Evolutionary conservation across 2,113 vertebrate genomes (phyloP), one percentile per base, ranked within the genome.

Genomic region (Colaptes auratus): DNA sequence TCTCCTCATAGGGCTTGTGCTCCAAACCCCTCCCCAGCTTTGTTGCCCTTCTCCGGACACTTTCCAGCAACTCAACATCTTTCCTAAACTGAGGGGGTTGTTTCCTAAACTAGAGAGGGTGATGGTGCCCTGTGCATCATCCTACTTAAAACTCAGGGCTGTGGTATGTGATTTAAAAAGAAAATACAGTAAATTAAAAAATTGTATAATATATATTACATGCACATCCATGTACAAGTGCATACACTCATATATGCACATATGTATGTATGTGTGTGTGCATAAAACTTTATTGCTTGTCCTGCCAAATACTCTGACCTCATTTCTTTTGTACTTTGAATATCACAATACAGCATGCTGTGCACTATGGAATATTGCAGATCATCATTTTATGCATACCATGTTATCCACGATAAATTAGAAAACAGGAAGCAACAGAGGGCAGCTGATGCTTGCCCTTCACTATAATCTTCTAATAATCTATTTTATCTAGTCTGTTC

Each of bases 391-490:
- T 82, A 78, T 81, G 31, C 59, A 46, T 35, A 50, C 42, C 36
- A 48, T 42, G 35, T 60, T 90, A 67, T 63, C 42, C 3, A 9
- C 48, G 8, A 4, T 85, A 82, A 90, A 88, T 92, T 66, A 87
- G 59, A 92, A 91, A 95, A 78, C 79, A 75, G 53, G 30, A 92
- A 77, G 53, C 27, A 90, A 83, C 48, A 86, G 58, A 67, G 91
- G 90, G 88, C 82, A 95, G 61, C 64, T 82, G 64, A 27, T 93
- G 23, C 66, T 89, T 90, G 78, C 82, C 71, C 84, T 95, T 92
- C 67, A 72, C 31, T 80, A 63, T 87, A 92, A 86, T 92, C 82
- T 92, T 65, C 48, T 73, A 91, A 84, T 95, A 92, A 86, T 93
- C 67, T 89, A 24, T 95, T 88, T 86, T 70, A 88, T 92, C 87